Evolutionary conservation across 2,888 invertebrate genomes (phyloP), one percentile per base, ranked within the genome.

Genomic region (Girardia tigrina): DNA sequence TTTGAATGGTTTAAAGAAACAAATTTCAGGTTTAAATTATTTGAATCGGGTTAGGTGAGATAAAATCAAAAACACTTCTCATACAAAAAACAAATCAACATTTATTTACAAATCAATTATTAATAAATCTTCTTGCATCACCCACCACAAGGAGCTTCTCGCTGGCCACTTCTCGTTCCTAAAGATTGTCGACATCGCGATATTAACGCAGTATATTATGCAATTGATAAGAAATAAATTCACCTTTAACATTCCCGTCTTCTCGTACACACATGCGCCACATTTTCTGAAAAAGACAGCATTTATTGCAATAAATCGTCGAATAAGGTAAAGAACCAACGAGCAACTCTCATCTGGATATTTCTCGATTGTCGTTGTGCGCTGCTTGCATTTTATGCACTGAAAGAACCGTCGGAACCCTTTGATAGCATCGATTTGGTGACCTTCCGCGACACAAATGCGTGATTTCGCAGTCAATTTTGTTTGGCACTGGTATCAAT

Each of bases 51-150:
- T n/a, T n/a, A n/a, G n/a, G n/a, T n/a, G n/a, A n/a, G n/a, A n/a
- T n/a, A n/a, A n/a, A n/a, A n/a, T n/a, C n/a, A n/a, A n/a, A n/a
- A n/a, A n/a, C n/a, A n/a, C n/a, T n/a, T n/a, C n/a, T n/a, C n/a
- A n/a, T n/a, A n/a, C n/a, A n/a, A n/a, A n/a, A n/a, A n/a, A n/a
- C n/a, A n/a, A n/a, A n/a, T n/a, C n/a, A n/a, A n/a, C n/a, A n/a
- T n/a, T n/a, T n/a, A n/a, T n/a, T n/a, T n/a, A n/a, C n/a, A 56
- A 56, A 56, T 56, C 23, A 56, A 56, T 56, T 56, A 56, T 56
- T 56, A n/a, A 56, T 56, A 56, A 56, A 56, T 56, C 56, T 56
- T 56, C 23, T 56, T n/a, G n/a, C 56, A 56, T 56, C 23, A 20
- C 56, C 56, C 6, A 20, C 20, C 4, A 56, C n/a, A 6, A 20